Conservation (phyloP, 2,113 vertebrate species). For the Gymnobelideus leadbeateri region DNA sequence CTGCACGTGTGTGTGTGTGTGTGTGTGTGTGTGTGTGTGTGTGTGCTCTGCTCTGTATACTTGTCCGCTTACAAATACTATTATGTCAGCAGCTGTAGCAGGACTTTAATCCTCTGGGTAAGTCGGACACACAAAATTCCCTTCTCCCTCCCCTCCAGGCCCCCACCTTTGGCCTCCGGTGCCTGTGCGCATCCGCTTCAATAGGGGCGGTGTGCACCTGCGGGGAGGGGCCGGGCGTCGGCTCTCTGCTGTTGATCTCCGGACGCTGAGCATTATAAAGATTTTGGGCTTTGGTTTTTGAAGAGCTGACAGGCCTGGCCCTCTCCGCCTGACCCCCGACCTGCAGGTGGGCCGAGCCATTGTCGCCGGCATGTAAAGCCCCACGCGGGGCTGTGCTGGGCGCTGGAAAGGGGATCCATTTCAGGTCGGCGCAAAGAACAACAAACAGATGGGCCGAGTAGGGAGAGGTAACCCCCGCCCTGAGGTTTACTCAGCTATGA, state of each 20-base stretch:
- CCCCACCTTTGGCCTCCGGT: background rate
- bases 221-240: slow-evolving; percentile 81
- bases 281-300: slow-evolving; percentile 78
- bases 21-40: background rate
- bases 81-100: slow-evolving; percentile 68
- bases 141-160: slow-evolving; percentile 55
- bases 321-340: slow-evolving; percentile 88
- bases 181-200: slow-evolving; percentile 82
- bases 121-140: slow-evolving; percentile 77
- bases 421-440: slow-evolving; percentile 84
- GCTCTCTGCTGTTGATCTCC: slow-evolving; percentile 83
- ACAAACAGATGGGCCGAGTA: slow-evolving; percentile 80
- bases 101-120: slow-evolving; percentile 79
- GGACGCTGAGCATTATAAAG: slow-evolving; percentile 76
- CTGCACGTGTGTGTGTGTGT: too few species aligned
- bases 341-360: slow-evolving; percentile 93
- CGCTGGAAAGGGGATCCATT: slow-evolving; percentile 87
- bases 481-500: slow-evolving; percentile 65
- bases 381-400: slow-evolving; percentile 85
- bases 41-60: background rate
- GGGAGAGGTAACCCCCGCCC: slow-evolving; percentile 75
- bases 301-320: slow-evolving; percentile 85
- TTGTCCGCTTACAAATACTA: slow-evolving; percentile 35
- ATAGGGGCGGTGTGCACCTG: slow-evolving; percentile 89
- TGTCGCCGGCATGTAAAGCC: slow-evolving; percentile 88